phyloP scores from a whole-genome alignment of 2,797 vertebrate species.

The Chaenodraco wilsoni region DNA sequence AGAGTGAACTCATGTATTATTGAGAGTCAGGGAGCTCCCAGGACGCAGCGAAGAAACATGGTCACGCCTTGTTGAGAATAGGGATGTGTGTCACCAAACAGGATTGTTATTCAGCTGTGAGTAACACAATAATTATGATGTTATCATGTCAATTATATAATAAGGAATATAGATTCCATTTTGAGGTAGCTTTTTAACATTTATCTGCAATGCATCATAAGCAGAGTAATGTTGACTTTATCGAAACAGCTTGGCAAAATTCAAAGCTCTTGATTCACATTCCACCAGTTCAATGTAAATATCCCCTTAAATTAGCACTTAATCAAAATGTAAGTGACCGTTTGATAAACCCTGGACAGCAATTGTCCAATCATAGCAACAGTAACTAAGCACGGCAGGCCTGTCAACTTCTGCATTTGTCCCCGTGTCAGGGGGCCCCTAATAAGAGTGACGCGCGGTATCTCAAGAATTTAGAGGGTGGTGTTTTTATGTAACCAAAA shows the following conservation, averaged over 20 bases:
- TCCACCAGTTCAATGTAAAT: neutral
- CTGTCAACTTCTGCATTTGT: neutral
- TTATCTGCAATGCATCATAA: neutral
- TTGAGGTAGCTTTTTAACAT: neutral
- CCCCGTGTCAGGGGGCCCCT: neutral
- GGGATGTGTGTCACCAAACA: slow-evolving; percentile 20
- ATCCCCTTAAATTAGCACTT: neutral
- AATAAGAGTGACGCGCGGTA: neutral
- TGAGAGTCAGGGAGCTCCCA: slow-evolving; percentile 39
- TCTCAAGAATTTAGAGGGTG: neutral
- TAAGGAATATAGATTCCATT: slow-evolving; percentile 3
- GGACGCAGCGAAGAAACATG: slow-evolving; percentile 14
- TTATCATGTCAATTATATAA: neutral
- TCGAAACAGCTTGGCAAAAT: too few relatives aligned
- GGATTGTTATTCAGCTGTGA: slow-evolving; percentile 31
- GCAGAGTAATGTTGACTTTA: neutral
- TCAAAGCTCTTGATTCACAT: neutral
- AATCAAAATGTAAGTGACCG: neutral
- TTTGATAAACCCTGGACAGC: neutral
- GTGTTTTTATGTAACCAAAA: neutral
- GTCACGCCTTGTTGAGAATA: slow-evolving; percentile 10
- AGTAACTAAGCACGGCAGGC: too few relatives aligned
- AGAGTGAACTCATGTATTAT: slow-evolving; percentile 50
- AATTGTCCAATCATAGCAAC: neutral
- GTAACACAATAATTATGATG: slow-evolving; percentile 29